These are phyloP conservation scores for Ephialtes manifestator DNA, from an alignment of 2,888 invertebrate species.

Conservation along the genomic window DNA sequence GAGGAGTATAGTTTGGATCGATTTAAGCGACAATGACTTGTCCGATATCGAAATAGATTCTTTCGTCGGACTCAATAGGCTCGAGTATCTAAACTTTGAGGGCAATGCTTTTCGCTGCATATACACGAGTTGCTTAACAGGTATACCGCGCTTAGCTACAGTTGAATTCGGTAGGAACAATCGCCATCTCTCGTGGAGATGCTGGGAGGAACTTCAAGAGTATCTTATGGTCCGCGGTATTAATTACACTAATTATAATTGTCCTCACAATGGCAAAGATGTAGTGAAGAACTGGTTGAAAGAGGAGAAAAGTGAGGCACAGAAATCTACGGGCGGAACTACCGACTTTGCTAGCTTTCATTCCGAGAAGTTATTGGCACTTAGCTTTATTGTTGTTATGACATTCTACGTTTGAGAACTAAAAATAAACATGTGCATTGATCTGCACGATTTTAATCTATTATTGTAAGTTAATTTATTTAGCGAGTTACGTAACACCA, in stretches of 20 bases:
- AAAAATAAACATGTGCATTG: not conserved
- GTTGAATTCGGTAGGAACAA: slow-evolving; percentile 77
- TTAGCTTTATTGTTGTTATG: slow-evolving; percentile 31
- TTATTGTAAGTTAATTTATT: not conserved
- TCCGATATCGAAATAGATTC: slow-evolving; percentile 75
- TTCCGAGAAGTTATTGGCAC: slow-evolving; percentile 15
- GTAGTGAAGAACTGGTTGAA: slow-evolving; percentile 65
- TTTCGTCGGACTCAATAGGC: slow-evolving; percentile 70
- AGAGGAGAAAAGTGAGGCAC: slow-evolving; percentile 32
- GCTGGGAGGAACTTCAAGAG: slow-evolving; percentile 77
- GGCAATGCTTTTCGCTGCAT: slow-evolving; percentile 78
- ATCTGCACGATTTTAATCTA: not conserved
- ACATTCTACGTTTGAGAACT: slow-evolving; percentile 18
- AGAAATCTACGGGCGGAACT: not conserved
- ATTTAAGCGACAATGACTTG: slow-evolving; percentile 77
- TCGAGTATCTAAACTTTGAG: slow-evolving; percentile 78
- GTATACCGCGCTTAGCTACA: slow-evolving; percentile 72
- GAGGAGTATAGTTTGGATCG: slow-evolving; percentile 72
- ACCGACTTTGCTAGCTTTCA: not conserved
- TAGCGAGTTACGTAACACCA: slow-evolving; percentile 14
- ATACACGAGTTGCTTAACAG: slow-evolving; percentile 77
- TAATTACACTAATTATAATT: slow-evolving; percentile 68
- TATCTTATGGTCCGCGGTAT: slow-evolving; percentile 74
- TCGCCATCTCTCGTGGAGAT: slow-evolving; percentile 78
- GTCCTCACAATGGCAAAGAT: slow-evolving; percentile 69